Base-by-base conservation (phyloP, 2,113 vertebrate genomes). In the Myxocyprinus asiaticus region DNA sequence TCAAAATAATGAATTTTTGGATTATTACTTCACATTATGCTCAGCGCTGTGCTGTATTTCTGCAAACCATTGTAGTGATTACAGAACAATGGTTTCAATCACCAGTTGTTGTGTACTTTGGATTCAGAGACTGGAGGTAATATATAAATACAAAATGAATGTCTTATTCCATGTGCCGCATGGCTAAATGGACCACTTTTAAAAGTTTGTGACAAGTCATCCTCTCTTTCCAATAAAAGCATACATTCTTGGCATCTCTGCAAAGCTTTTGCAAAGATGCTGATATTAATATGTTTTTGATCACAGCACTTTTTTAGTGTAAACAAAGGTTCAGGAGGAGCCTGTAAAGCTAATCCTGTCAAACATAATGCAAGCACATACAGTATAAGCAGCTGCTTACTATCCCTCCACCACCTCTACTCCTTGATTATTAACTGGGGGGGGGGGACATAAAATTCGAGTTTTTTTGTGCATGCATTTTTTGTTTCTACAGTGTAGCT, bases 231-330 rank as follows among this genome's bases (percentile, higher is more conserved):
- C 43, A 17, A 56, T 65, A 69, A 56, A n/a, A n/a, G n/a, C n/a
- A 78, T 78, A 47, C 5, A 68, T 75, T 61, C 78, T 75, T 17
- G 51, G 11, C 48, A 7, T 47, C 48, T 22, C 55, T 14, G 68
- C 33, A 43, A 67, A 47, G 58, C 17, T 71, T 65, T 79, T 80
- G 66, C 45, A 67, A 17, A 67, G 64, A 48, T 9, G 63, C 64
- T 62, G 79, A 75, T 67, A 81, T 81, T 66, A 81, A 81, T 81
- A 64, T 51, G 45, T 73, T 81, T 81, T 81, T 74, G 71, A 81
- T 75, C 71, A 68, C 9, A 10, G 53, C 79, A 68, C 71, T 81
- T 75, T 75, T 81, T 81, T 75, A 75, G 75, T 74, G 75, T 81
- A 74, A 75, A 14, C 43, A 50, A 10, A 75, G 72, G 70, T 75